These are phyloP conservation scores for Manduca sexta DNA, from an alignment of 1,140 invertebrate genomes.

Conservation along the genomic window DNA sequence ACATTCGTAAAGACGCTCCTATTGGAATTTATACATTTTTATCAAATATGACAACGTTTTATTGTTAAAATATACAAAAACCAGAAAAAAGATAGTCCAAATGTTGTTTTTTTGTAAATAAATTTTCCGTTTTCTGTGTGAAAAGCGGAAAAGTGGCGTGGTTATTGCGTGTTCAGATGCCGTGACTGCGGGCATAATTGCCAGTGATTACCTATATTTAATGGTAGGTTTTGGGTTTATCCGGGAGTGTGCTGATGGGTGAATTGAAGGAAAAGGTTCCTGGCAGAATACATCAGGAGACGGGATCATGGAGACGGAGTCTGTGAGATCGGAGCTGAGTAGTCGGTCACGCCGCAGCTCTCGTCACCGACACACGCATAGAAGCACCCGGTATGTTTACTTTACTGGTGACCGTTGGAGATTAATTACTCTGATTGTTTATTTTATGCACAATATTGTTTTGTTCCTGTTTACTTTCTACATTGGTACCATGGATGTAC, in stretches of 20 bases:
- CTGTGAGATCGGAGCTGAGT: constrained; percentile 77
- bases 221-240: constrained; percentile 42
- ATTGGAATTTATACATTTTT: constrained; percentile 45
- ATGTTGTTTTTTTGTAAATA: constrained; percentile 1
- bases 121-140: constrained; percentile 16
- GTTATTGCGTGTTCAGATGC: constrained; percentile 24
- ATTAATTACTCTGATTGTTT: too few relatives aligned
- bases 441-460: too few relatives aligned
- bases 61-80: constrained; percentile 5
- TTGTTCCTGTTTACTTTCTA: too few relatives aligned
- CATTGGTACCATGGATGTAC: too few relatives aligned
- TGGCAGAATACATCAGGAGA: neutral
- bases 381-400: constrained; percentile 73
- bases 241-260: constrained; percentile 50
- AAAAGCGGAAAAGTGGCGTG: constrained; percentile 28
- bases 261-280: neutral
- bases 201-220: constrained; percentile 43
- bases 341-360: constrained; percentile 75
- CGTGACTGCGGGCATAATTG: constrained; percentile 20
- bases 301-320: constrained; percentile 76
- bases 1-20: constrained; percentile 50
- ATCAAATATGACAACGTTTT: constrained; percentile 55
- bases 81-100: too few relatives aligned
- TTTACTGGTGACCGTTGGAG: constrained; percentile 2
- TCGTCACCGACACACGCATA: constrained; percentile 74